These are phyloP conservation scores for Marcusenius ussheri DNA, from an alignment of 2,113 vertebrate species.

Conservation along the genomic window DNA sequence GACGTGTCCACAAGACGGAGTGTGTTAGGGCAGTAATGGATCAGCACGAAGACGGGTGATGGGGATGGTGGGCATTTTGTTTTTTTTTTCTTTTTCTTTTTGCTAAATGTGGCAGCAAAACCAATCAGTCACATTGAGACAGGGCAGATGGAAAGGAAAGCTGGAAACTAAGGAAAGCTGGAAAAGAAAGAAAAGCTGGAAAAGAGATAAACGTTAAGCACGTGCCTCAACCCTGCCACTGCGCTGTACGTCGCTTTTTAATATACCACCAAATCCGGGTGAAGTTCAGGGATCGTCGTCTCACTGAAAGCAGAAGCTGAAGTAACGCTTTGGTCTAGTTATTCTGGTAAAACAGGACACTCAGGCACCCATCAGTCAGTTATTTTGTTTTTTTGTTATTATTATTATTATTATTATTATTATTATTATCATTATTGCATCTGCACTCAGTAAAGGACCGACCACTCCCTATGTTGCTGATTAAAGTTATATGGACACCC, in stretches of 20 bases:
- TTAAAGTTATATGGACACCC: neutral
- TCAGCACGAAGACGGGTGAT: neutral
- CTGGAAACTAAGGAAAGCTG: neutral
- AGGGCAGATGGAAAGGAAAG: neutral
- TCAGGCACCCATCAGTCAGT: neutral
- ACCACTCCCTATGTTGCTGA: neutral
- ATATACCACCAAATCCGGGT: neutral
- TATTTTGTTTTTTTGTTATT: neutral
- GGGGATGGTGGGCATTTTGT: neutral
- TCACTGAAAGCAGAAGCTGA: neutral
- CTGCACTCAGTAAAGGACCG: neutral
- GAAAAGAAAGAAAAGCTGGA: too few species aligned
- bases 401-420: too few species aligned
- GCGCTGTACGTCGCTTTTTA: neutral
- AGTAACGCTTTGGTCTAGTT: neutral
- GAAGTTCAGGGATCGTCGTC: too few species aligned
- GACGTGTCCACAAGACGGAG: conserved; percentile 10
- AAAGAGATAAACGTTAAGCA: neutral
- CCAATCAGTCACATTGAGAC: conserved; percentile 5
- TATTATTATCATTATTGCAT: neutral
- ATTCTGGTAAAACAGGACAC: neutral
- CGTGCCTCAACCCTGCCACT: neutral
- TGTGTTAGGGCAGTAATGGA: conserved; percentile 17
- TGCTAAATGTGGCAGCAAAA: conserved; percentile 4
- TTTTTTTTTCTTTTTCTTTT: neutral